Base-by-base conservation (phyloP, 1,140 invertebrate genomes). In the Dreissena rostriformis region DNA sequence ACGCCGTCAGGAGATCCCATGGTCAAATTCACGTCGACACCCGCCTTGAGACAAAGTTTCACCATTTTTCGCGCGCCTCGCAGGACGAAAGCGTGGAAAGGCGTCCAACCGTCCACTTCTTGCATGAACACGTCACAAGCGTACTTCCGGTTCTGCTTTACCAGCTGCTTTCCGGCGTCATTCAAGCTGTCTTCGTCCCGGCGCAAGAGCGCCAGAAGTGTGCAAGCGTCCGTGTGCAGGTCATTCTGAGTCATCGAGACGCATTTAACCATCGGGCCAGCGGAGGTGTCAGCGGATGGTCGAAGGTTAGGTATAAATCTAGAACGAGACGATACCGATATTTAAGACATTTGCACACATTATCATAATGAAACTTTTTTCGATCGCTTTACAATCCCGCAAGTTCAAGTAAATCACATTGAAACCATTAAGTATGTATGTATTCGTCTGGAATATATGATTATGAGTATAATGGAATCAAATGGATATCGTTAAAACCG, bases 11-110 rank as follows among this genome's bases (percentile, higher is more conserved):
- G 90, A 19, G 81, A 49, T 39, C 90, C 90, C 91, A 92, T 92
- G 70, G 86, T 82, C 28, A 90, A 39, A 72, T 91, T 88, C 5
- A 89, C 87, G 68, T 88, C 84, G 1, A 90, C 90, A 0, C 88
- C 88, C 1, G 88, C 84, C 49, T 86, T 89, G 12, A 92, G 75
- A 19, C 88, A 87, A 11, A 89, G 57, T 85, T 92, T 92, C 15
- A 91, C 85, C 55, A 91, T 85, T 80, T 91, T 91, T 5, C 89
- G 74, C 12, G 88, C 89, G 8, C 91, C 90, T 0, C 89, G 86
- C 7, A 92, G 82, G 10, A 89, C 88, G 79, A 88, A 91, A 22
- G 91, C 91, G 74, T 92, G 91, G 57, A 92, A 88, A 15, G 90
- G 89, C 7, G 91, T 91, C 91, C 91, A 92, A 6, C 87, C 90